These are phyloP conservation scores for Sylvia borin DNA, from an alignment of 2,797 vertebrate species.

Conservation along the genomic window DNA sequence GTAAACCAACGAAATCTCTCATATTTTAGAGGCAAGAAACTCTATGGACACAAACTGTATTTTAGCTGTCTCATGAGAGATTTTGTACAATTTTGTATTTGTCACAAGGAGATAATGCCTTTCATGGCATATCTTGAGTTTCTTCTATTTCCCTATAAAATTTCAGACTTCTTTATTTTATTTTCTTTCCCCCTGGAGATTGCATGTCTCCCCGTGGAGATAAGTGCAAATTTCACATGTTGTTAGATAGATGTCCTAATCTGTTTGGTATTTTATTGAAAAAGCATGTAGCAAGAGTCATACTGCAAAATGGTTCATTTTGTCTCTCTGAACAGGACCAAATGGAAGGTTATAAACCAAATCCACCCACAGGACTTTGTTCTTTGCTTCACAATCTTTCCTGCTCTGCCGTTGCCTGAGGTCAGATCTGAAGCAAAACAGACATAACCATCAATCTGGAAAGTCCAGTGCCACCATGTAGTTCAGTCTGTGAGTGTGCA, in stretches of 20 bases:
- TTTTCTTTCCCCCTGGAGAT: fast-evolving
- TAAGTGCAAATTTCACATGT: neutral
- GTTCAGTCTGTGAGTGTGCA: neutral
- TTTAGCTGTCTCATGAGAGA: neutral
- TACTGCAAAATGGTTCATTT: neutral
- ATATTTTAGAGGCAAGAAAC: neutral
- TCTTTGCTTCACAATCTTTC: neutral
- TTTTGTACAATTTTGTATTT: neutral
- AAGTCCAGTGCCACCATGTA: fast-evolving
- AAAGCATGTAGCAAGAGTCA: neutral
- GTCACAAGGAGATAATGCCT: neutral
- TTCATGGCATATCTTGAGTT: neutral
- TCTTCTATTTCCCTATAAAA: neutral
- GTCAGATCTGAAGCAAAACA: neutral
- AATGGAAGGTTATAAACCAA: neutral
- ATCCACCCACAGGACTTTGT: neutral
- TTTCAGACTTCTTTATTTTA: neutral
- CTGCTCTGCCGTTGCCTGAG: neutral
- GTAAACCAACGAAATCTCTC: neutral
- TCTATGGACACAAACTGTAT: neutral
- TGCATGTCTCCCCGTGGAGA: neutral
- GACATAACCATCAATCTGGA: neutral
- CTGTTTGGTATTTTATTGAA: neutral
- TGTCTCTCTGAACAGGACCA: neutral
- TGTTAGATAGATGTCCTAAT: neutral